Evolutionary conservation across 1,140 invertebrate species (phyloP), one percentile per base, ranked within the genome.

Genomic region (Hormaphis cornu): DNA sequence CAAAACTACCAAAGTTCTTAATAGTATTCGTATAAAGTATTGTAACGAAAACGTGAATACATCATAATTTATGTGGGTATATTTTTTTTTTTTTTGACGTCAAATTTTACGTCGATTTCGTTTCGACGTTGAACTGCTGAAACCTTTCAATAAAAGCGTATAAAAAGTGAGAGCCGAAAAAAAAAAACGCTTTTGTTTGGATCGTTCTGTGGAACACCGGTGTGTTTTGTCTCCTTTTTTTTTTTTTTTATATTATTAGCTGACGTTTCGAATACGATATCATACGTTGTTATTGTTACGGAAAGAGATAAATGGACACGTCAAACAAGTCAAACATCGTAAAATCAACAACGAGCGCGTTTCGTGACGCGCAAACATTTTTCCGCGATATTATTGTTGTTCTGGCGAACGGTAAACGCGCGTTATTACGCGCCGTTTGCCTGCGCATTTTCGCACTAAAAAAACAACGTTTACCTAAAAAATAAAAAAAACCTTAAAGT

Each of bases 231-330:
- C 2, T 18, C 20, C 35, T 66, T 58, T 56, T 48, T 63, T 66
- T 48, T 44, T 16, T 53, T 1, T 53, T 30, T 30, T 1, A 30
- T 30, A 6, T 30, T 63, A 44, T 63, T 30, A n/a, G 40, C 40
- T 61, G 59, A 63, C 59, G 42, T 44, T 48, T 66, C 26, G 26
- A 30, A 63, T 63, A 30, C 22, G 18, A 63, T 48, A 63, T 56
- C n/a, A 35, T 30, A 33, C 12, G 5, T 37, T n/a, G n/a, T 20
- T 61, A 48, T 66, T 50, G 61, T 66, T 33, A 24, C 42, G n/a
- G n/a, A 6, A 46, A 22, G 18, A 50, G 18, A 66, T 33, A 35
- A 66, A 50, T 48, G 28, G 42, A 46, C 28, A 12, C 5, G 5
- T 16, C 37, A 1, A 50, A 66, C 61, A 66, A 46, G 61, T 30